phyloP scores from a whole-genome alignment of 2,797 vertebrate species.

The Phylloscopus collybita region DNA sequence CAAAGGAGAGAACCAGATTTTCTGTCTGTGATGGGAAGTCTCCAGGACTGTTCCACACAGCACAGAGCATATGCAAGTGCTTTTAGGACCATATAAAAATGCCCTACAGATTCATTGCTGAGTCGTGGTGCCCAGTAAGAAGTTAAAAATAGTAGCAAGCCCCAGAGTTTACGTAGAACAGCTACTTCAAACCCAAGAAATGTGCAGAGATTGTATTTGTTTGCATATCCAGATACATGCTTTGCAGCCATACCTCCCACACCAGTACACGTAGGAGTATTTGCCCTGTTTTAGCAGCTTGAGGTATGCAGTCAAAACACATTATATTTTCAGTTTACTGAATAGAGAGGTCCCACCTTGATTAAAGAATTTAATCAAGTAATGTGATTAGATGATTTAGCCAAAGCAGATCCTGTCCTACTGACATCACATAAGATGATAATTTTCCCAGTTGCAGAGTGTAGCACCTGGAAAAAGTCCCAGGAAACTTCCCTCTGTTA shows the following conservation, averaged over 20 bases:
- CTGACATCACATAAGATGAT: not conserved
- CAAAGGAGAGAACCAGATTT: not conserved
- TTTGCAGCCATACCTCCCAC: not conserved
- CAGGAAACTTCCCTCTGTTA: not conserved
- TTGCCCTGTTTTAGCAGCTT: not conserved
- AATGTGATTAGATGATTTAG: not conserved
- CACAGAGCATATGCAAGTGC: not conserved
- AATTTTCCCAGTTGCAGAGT: not conserved
- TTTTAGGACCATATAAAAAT: not conserved
- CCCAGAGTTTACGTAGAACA: not conserved
- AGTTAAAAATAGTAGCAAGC: not conserved
- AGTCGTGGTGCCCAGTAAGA: not conserved
- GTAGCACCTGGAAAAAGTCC: not conserved
- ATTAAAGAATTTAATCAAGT: not conserved
- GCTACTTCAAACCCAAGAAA: not conserved
- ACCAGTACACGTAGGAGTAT: not conserved
- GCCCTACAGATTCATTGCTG: not conserved
- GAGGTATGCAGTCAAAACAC: not conserved
- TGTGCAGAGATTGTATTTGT: not conserved
- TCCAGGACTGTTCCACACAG: not conserved
- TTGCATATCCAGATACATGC: not conserved
- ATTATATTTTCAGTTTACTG: not conserved
- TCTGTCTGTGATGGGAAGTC: rapidly evolving
- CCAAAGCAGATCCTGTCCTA: not conserved
- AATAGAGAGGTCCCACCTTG: not conserved